Base-by-base conservation (phyloP, 2,113 vertebrate species). In the Cottus gobio region DNA sequence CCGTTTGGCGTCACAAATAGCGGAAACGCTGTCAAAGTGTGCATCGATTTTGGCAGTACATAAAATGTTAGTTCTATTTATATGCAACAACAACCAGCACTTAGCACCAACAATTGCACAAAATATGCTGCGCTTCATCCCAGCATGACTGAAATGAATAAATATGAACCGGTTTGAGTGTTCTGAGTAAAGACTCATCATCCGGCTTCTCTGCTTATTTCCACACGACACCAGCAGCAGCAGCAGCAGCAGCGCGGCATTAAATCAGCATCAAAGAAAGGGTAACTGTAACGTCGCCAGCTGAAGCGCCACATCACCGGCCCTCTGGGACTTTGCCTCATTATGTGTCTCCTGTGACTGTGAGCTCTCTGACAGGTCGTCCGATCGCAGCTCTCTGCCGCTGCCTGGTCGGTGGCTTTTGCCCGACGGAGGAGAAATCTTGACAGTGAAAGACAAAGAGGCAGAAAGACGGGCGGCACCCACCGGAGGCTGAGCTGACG, bases 361-460 rank as follows among this genome's bases (percentile, higher is more conserved):
- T 20, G 76, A 86, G 60, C 63, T 9, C 64, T 42, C 48, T 79
- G 75, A 89, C 87, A 86, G 71, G 75, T 83, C 73, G 74, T 81
- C 79, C 78, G 79, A 54, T 54, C 42, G 42, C 71, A 60, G 77
- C 63, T 52, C 56, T 72, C n/a, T n/a, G 71, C 44, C 0, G 46
- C 56, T 71, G 54, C 46, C 42, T 77, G 62, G 31, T 71, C 31
- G 10, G 36, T 57, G 82, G 83, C 79, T 79, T 84, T 61, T 83
- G 56, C 60, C 77, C 57, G 84, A 79, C 68, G 24, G 77, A 36
- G 65, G 1, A 73, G 61, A 81, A 72, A 80, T 75, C 44, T 63
- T 72, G 74, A 91, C 44, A 80, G 75, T 78, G 66, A 84, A 66
- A 83, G 69, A 86, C 68, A 85, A 75, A 84, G 36, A 73, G 68